Evolutionary conservation across 2,113 vertebrate genomes (phyloP).

Genomic region (Lasiurus borealis): DNA sequence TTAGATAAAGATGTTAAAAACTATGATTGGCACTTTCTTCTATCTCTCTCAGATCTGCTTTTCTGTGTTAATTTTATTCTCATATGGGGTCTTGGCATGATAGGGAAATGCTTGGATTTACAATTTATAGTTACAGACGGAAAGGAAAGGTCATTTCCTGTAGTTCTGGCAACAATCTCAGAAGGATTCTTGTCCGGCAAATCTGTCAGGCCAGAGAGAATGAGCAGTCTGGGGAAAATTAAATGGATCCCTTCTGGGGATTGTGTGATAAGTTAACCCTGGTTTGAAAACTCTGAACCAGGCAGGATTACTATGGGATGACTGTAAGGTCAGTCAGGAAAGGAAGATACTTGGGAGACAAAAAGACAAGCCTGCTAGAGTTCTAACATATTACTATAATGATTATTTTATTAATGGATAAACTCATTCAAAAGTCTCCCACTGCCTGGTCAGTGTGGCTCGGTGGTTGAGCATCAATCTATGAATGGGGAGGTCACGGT

Average conservation of each 20-base stretch:
- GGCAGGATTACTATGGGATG: neutral
- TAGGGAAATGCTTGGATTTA: neutral
- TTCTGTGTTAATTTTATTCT: neutral
- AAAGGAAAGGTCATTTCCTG: conserved; percentile 45
- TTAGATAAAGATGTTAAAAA: conserved; percentile 2
- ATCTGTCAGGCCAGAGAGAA: neutral
- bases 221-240: neutral
- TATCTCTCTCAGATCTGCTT: neutral
- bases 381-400: neutral
- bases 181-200: neutral
- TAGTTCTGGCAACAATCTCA: neutral
- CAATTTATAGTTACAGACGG: neutral
- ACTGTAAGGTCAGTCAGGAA: neutral
- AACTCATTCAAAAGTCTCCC: neutral
- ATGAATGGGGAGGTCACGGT: too few species aligned
- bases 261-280: neutral
- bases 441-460: neutral
- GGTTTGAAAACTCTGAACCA: neutral
- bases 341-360: neutral
- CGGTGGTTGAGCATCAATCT: too few species aligned
- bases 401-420: conserved; percentile 2
- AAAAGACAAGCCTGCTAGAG: neutral
- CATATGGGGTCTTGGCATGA: neutral
- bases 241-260: neutral
- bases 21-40: neutral